Evolutionary conservation across 2,113 vertebrate species (phyloP), one percentile per base, ranked within the genome.

Genomic region (Noturus placidus): DNA sequence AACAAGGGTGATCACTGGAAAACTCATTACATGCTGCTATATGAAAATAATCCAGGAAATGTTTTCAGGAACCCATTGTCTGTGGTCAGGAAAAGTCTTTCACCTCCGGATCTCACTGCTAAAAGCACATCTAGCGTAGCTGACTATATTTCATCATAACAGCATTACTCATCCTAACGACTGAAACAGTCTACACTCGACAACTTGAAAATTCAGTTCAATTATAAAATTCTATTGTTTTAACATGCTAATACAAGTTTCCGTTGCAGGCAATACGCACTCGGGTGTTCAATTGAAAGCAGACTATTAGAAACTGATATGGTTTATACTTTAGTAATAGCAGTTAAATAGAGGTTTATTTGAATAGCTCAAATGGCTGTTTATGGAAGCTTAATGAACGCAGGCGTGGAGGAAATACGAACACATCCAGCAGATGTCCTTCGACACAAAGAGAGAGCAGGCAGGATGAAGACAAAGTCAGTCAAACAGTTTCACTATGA

Each of bases 361-460:
- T 27, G 22, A 46, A 77, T 77, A 77, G 4, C 6, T 76, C 22
- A 77, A 67, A 13, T 65, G 27, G 27, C 13, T 42, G 38, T 70
- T 56, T 61, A 76, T 59, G 14, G 22, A 85, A 74, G 27, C 50
- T 5, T 70, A 27, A 59, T n/a, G 17, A 15, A 82, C 17, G 52
- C 15, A 42, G 33, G 8, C 0, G 10, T 84, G 0, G 3, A 30
- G 14, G 22, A 20, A 72, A 30, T 70, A 85, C 35, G 5, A 33
- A 27, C 46, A 11, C 4, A 25, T 65, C 90, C 90, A 82, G 54
- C 84, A 89, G 90, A 78, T 86, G 88, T 91, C 88, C 83, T 74
- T 84, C 14, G 27, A 80, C 22, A 65, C 83, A 87, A 85, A 78
- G n/a, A 33, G 11, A 77, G 59, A 13, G 1, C 20, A 84, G 14